Percentiles rank a stretch among this genome's conserved stretches.
Conservation (phyloP, 2,113 vertebrate species). For the Ceuthmochares aereus region DNA sequence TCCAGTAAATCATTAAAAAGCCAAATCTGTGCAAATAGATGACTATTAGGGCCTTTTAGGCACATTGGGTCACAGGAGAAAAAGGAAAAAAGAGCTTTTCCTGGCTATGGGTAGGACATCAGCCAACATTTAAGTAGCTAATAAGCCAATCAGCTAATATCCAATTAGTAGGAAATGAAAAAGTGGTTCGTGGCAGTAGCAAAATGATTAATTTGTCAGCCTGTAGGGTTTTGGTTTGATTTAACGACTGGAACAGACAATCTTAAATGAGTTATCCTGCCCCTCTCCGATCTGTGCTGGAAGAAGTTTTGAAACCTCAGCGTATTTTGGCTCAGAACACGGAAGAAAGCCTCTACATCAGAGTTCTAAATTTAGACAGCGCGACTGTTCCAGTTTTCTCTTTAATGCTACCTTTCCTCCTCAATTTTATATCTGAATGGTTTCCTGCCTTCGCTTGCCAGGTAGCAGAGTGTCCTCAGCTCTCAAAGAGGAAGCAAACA, state of each 20-base stretch:
- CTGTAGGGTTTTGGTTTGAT: neutral
- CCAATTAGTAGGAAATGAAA: neutral
- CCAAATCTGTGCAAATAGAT: neutral
- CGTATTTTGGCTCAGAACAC: neutral
- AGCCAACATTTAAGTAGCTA: neutral
- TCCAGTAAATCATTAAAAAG: neutral
- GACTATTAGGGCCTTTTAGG: neutral
- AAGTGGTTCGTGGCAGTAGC: neutral
- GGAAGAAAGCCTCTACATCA: neutral
- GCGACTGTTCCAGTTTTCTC: neutral
- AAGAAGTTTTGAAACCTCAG: slow-evolving; percentile 1
- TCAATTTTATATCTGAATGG: neutral
- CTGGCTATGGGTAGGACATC: neutral
- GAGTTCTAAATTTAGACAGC: neutral
- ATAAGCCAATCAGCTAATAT: neutral
- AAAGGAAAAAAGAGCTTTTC: neutral
- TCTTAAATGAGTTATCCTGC: neutral
- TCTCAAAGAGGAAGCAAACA: neutral
- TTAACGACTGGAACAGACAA: neutral
- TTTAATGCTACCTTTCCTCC: neutral
- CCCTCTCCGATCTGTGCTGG: neutral
- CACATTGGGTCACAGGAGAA: neutral
- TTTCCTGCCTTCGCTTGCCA: neutral
- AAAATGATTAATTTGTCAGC: slow-evolving; percentile 11
- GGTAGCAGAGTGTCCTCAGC: neutral